These are phyloP conservation scores for Fringilla coelebs DNA, from an alignment of 2,797 vertebrate genomes.

Conservation along the genomic window DNA sequence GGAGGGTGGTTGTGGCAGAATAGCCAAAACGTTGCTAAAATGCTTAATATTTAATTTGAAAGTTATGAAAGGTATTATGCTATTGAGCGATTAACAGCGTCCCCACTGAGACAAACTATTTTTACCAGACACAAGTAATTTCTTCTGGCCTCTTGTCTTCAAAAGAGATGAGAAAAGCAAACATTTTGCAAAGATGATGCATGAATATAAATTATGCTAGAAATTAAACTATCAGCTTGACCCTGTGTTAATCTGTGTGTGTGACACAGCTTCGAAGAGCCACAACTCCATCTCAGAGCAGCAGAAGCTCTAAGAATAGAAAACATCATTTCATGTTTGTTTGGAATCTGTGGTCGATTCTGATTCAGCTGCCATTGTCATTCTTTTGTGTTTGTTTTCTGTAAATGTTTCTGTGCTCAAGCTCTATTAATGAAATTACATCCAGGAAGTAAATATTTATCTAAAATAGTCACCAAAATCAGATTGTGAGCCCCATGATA, in stretches of 20 bases:
- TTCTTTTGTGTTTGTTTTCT: conserved; percentile 4
- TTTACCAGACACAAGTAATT: conserved; percentile 16
- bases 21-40: conserved; percentile 18
- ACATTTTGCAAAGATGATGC: background rate
- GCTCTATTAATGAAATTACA: background rate
- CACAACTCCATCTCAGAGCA: background rate
- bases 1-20: conserved; percentile 10
- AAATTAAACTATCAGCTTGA: background rate
- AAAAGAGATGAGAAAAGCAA: conserved; percentile 16
- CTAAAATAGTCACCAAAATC: background rate
- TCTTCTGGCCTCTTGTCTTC: background rate
- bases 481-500: background rate
- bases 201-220: background rate
- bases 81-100: background rate
- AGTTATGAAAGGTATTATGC: conserved; percentile 48
- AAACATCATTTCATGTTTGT: background rate
- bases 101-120: conserved; percentile 38
- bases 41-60: conserved; percentile 55
- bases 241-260: background rate
- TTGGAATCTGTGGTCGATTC: background rate
- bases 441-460: conserved; percentile 3
- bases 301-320: background rate
- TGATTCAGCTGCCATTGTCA: background rate
- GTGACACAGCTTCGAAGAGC: background rate
- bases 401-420: background rate